phyloP scores from a whole-genome alignment of 2,888 invertebrate species.

The Pyrochroa serraticornis region DNA sequence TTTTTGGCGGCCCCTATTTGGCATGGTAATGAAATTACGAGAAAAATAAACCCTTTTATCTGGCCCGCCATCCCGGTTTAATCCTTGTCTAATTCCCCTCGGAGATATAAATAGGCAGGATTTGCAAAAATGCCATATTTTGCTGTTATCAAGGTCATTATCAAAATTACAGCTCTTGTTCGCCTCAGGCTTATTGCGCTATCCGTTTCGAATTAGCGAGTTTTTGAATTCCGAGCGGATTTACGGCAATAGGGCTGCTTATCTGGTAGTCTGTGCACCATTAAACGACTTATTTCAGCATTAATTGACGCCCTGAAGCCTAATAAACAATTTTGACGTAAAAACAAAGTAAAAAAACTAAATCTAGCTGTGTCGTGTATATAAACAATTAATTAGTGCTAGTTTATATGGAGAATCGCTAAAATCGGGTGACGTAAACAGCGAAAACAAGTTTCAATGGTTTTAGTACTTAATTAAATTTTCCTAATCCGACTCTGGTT shows the following conservation, averaged over 20 bases:
- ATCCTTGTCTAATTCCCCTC: slow-evolving; percentile 50
- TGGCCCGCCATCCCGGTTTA: slow-evolving; percentile 44
- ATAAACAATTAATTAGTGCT: no score
- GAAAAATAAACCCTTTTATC: slow-evolving; percentile 49
- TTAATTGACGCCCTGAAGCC: slow-evolving; percentile 1
- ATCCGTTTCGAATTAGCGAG: slow-evolving; percentile 42
- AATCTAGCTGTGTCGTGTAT: no score
- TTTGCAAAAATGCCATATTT: slow-evolving; percentile 58
- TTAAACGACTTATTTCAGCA: no score
- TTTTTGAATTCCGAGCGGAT: slow-evolving; percentile 29
- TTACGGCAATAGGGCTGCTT: not conserved
- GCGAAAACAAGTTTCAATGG: no score
- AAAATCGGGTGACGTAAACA: no score
- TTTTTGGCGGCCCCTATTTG: not conserved
- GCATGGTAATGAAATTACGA: slow-evolving; percentile 45
- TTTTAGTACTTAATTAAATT: no score
- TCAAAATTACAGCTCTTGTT: slow-evolving; percentile 50
- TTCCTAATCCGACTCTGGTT: no score
- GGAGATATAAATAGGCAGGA: slow-evolving; percentile 54
- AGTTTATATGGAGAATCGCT: no score
- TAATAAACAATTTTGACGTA: no score
- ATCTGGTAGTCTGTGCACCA: no score
- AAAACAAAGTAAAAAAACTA: no score
- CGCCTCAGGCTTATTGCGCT: slow-evolving; percentile 45
- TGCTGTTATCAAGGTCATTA: slow-evolving; percentile 58